These are phyloP conservation scores for Carlito syrichta DNA, from an alignment of 2,113 vertebrate genomes.

Conservation along the genomic window DNA sequence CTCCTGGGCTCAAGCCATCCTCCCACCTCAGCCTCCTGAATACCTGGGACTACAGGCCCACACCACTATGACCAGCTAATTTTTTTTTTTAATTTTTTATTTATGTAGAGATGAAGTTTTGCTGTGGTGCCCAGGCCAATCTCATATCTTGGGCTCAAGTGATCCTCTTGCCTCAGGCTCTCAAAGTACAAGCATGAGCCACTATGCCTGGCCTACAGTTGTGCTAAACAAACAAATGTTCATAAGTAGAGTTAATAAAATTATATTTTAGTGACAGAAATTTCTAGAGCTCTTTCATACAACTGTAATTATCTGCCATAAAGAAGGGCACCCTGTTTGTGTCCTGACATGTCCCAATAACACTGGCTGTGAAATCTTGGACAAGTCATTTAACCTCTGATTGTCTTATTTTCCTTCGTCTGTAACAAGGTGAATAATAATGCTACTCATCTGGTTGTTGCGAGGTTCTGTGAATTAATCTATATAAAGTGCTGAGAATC, in stretches of 20 bases:
- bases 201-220: too few relatives aligned
- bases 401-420: not conserved
- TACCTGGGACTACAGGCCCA: too few relatives aligned
- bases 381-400: not conserved
- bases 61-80: too few relatives aligned
- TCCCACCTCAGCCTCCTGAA: too few relatives aligned
- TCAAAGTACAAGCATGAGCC: too few relatives aligned
- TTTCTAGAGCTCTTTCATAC: not conserved
- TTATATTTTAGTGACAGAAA: not conserved
- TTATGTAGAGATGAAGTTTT: too few relatives aligned
- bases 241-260: not conserved
- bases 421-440: not conserved
- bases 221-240: not conserved
- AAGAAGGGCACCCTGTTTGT: not conserved
- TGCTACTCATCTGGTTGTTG: not conserved
- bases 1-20: too few relatives aligned
- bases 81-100: too few relatives aligned
- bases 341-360: not conserved
- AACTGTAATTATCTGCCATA: not conserved
- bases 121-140: too few relatives aligned
- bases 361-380: not conserved
- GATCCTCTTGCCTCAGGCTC: too few relatives aligned
- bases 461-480: not conserved
- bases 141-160: too few relatives aligned
- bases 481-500: not conserved